Base-by-base conservation (phyloP, 2,113 vertebrate genomes). In the Rafetus swinhoei region DNA sequence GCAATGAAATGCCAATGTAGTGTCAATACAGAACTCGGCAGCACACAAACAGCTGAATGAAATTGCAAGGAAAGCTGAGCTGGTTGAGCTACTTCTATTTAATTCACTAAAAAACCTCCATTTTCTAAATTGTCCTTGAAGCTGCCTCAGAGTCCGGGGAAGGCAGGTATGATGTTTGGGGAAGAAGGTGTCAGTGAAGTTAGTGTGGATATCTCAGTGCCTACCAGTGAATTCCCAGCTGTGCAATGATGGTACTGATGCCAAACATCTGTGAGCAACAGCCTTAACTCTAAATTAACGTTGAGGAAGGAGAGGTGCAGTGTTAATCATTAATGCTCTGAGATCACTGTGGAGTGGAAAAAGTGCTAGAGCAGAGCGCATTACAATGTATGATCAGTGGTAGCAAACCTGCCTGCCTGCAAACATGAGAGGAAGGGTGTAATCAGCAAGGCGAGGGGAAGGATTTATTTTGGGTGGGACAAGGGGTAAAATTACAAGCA, bases 191-290 rank as follows among this genome's bases (percentile, higher is more conserved):
- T 79, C 92, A 84, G 65, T 91, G 86, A 1, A 3, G 86, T 92
- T 80, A 39, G 21, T 19, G 56, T 55, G 60, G 52, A 21, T 94
- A 85, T 87, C 7, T 0, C 14, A 80, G 92, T 84, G 76, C 35
- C 57, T 95, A 87, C 89, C 45, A 84, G 12, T 95, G 72, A 92
- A 95, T 95, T 94, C 91, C 95, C 94, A 35, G 82, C 32, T 90
- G 25, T 69, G 1, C 96, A 95, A 93, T 95, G 57, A 95, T 32
- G 86, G 12, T 8, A 53, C 84, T 95, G 89, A 87, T 96, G 52
- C 77, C 82, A 84, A 85, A 79, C 39, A 11, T 81, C 55, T 81
- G 94, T 95, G 88, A 92, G 84, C 88, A 96, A 91, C 14, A 77
- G 1, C 57, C 62, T 86, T 91, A 92, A 92, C 91, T 88, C 62